These are phyloP conservation scores for Brachycybe producta DNA, from an alignment of 2,888 invertebrate genomes.

Conservation along the genomic window DNA sequence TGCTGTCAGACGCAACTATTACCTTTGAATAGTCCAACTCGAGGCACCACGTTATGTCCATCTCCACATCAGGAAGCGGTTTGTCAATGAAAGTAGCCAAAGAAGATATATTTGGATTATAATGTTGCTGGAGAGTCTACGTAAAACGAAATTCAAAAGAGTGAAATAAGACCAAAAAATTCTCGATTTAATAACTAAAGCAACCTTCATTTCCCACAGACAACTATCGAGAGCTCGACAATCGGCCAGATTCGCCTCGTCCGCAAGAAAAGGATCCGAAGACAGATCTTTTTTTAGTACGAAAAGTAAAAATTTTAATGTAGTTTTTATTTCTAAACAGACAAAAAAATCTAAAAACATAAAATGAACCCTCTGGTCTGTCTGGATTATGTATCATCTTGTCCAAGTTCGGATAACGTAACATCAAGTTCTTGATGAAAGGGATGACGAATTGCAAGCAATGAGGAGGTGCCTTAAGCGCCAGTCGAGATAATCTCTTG, in stretches of 20 bases:
- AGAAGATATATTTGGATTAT: conserved; percentile 27
- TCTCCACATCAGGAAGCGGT: conserved; percentile 25
- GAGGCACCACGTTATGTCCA: not conserved
- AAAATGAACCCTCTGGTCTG: not conserved
- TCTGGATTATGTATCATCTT: conserved; percentile 27
- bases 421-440: conserved; percentile 71
- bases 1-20: no score
- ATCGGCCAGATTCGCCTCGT: conserved; percentile 32
- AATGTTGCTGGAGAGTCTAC: conserved; percentile 32
- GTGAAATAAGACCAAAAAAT: not conserved
- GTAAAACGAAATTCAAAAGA: conserved; percentile 16
- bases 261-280: conserved; percentile 34
- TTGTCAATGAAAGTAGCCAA: conserved; percentile 28
- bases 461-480: conserved; percentile 66
- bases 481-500: conserved; percentile 71
- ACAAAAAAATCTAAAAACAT: no score
- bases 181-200: not conserved
- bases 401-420: conserved; percentile 66
- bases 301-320: not conserved
- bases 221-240: conserved; percentile 35
- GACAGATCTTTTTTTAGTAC: conserved; percentile 4
- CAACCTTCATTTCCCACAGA: conserved; percentile 38
- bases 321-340: not conserved
- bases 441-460: conserved; percentile 61
- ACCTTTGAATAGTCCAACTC: no score